Evolutionary conservation across 2,113 vertebrate genomes (phyloP).

Genomic region (Noctilio leporinus): DNA sequence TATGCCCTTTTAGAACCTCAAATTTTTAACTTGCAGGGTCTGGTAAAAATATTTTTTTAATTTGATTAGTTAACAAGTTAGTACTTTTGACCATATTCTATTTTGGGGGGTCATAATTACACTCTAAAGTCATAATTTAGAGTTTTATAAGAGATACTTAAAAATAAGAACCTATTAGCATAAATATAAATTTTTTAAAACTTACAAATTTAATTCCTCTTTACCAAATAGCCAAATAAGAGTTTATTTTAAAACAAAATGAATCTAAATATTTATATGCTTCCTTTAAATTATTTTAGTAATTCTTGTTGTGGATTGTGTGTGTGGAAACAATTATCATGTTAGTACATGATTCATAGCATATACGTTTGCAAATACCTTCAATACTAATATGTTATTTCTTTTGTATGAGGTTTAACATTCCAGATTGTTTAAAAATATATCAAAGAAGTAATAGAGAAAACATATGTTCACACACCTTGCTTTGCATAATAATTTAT

Average conservation of each 20-base stretch:
- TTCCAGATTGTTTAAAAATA: constrained; percentile 61
- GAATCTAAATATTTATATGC: constrained; percentile 20
- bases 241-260: not conserved
- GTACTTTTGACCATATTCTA: not conserved
- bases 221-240: not conserved
- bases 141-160: not conserved
- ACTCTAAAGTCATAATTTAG: not conserved
- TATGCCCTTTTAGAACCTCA: not conserved
- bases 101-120: not conserved
- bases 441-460: constrained; percentile 62
- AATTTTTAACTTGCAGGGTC: not conserved
- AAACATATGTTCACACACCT: constrained; percentile 59
- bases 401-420: constrained; percentile 59
- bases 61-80: not conserved
- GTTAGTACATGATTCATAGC: constrained; percentile 65
- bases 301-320: constrained; percentile 19
- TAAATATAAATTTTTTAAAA: not conserved
- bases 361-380: constrained; percentile 60
- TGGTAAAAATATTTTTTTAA: not conserved
- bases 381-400: constrained; percentile 65
- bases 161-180: not conserved
- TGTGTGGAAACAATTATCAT: constrained; percentile 69
- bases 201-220: not conserved
- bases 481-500: constrained; percentile 56
- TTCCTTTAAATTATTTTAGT: constrained; percentile 36